Base-by-base conservation (phyloP, 2,888 invertebrate species). In the Dasypolia templi region DNA sequence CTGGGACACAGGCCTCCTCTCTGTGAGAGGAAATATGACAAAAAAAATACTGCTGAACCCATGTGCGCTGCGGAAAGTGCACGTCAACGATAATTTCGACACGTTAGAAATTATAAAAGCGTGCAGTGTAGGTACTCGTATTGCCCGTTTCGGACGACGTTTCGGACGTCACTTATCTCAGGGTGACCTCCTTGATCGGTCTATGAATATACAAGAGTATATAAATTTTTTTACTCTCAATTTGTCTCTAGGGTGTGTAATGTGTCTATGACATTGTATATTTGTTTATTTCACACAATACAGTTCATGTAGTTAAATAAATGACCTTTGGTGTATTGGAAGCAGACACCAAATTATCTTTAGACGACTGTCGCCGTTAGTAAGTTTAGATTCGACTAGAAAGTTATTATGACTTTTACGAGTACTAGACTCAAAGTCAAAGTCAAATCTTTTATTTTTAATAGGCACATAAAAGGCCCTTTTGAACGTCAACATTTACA, bases 301-400 rank as follows among this genome's bases (percentile, higher is more conserved):
- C 39, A 32, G 39, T 22, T 49, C 39, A 46, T 46, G 32, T 55
- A 49, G 46, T 29, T 73, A 55, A 26, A 29, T 61, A 76, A 67
- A 55, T 49, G 44, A 51, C 49, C 51, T 77, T 63, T 58, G 55
- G 32, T 56, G 51, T 39, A 6, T 58, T 29, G 69, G 35, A 62
- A 69, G 56, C 44, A 76, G 32, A 39, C 51, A 46, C 46, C 49
- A 58, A 70, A 59, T 68, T 56, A 51, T 64, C 17, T 49, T 42
- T 4, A 42, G 17, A 35, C 49, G n/a, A 51, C 7, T 51, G 7
- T 64, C n/a, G 7, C 17, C 29, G 19, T 39, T 22, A 62, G 35
- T 53, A 22, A 35, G 44, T 75, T 29, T 56, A 32, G 42, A 42
- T 51, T 42, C 3, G 22, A 63, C 46, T 32, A n/a, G 26, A 32